Base-by-base conservation (phyloP, 1,140 invertebrate species). In the Papilio helenus region DNA sequence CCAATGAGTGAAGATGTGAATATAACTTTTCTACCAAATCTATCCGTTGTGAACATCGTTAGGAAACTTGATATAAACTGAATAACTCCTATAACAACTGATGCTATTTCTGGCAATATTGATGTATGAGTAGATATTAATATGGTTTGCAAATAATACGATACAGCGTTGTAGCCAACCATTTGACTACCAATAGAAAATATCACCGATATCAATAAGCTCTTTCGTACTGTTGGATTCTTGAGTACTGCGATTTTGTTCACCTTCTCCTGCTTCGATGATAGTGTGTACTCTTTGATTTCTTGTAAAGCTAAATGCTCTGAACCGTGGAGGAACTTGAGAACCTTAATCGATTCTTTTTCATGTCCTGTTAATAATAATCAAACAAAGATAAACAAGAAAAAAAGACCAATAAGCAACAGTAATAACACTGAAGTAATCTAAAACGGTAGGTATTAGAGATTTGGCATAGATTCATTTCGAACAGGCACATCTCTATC, bases 261-360 rank as follows among this genome's bases (percentile, higher is more conserved):
- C 3, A 76, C n/a, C n/a, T 55, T 76, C 29, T 76, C 73, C 26
- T 39, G 16, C 0, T 55, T 76, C 29, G 23, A 29, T 16, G 46
- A 49, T 51, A 61, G 39, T 72, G 76, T 46, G 58, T 84, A 88
- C 58, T 83, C 80, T 61, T 82, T 82, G 20, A 87, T 29, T 72
- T 87, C 87, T 51, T 87, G 82, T 9, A 79, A 23, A 1, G 86
- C 86, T 68, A 72, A 1, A 42, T 72, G 12, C 46, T 85, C 84
- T 3, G 86, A 85, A 3, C 86, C 85, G 72, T 83, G 81, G 16
- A 86, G 74, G 23, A 74, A 81, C 10, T 72, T 85, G 0, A 89
- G 72, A 1, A 84, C 76, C 51, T 83, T 77, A 14, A 84, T 23
- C 2, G 86, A 78, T 55, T 89, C 83, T 12, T 80, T 58, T 42